Percentiles rank a stretch among this genome's conserved stretches.
Evolutionary conservation across 1,140 invertebrate genomes (phyloP).

Genomic region (Aphis gossypii): DNA sequence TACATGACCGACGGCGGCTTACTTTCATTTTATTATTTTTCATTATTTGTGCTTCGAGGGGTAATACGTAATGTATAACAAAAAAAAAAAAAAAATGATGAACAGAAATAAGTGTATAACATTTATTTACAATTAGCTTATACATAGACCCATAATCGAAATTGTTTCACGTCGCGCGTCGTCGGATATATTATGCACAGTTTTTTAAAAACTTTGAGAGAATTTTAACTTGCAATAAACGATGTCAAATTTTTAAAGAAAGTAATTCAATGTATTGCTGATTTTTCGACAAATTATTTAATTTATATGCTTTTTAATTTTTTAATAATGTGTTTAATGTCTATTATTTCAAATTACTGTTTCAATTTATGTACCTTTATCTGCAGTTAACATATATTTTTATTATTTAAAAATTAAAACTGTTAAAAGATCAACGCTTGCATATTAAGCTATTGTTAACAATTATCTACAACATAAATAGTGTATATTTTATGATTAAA

Average conservation of each 20-base stretch:
- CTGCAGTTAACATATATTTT: background rate
- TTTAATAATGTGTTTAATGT: background rate
- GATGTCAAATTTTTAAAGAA: background rate
- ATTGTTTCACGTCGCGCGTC: background rate
- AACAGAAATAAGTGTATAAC: background rate
- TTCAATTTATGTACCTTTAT: background rate
- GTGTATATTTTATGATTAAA: background rate
- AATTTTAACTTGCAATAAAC: background rate
- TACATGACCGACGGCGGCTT: background rate
- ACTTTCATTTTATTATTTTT: constrained; percentile 41
- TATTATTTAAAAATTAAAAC: background rate
- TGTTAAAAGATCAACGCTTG: background rate
- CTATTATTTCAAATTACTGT: background rate
- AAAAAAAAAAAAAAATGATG: constrained; percentile 24
- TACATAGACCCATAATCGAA: background rate
- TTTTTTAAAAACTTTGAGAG: background rate
- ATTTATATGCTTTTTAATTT: background rate
- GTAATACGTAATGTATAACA: background rate
- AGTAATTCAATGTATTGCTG: background rate
- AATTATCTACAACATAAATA: background rate
- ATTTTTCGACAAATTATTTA: background rate
- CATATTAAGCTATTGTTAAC: background rate
- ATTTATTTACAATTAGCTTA: background rate
- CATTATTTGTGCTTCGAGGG: background rate
- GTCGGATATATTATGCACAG: no score